Evolutionary conservation across 2,888 invertebrate genomes (phyloP).

Genomic region (Prosopocoilus inquinatus): DNA sequence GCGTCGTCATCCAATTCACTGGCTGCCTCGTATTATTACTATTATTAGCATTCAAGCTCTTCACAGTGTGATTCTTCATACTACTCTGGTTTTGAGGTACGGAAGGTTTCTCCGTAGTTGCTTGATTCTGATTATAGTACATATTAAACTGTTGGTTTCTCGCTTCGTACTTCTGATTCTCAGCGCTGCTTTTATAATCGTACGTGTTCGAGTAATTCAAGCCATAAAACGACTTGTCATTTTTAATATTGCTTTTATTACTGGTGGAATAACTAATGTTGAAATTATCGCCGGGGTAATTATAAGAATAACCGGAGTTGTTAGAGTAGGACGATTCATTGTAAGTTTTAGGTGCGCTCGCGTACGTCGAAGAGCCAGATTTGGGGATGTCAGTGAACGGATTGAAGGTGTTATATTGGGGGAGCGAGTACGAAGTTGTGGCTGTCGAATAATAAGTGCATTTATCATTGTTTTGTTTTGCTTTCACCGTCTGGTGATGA

Average conservation of each 20-base stretch:
- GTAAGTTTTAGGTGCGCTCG: slow-evolving; percentile 24
- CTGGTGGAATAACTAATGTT: slow-evolving; percentile 32
- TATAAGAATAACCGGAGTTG: slow-evolving; percentile 40
- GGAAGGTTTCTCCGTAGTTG: neutral
- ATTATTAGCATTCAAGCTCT: neutral
- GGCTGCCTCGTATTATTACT: slow-evolving; percentile 45
- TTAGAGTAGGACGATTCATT: slow-evolving; percentile 42
- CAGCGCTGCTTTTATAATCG: slow-evolving; percentile 36
- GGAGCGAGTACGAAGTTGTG: slow-evolving; percentile 11
- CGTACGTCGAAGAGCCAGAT: slow-evolving; percentile 16
- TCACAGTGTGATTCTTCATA: neutral
- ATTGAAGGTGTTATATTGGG: slow-evolving; percentile 39
- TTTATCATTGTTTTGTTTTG: slow-evolving; percentile 5
- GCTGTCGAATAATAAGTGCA: slow-evolving; percentile 10
- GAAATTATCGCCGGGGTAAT: slow-evolving; percentile 32
- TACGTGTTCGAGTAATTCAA: slow-evolving; percentile 40
- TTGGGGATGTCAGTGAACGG: slow-evolving; percentile 38
- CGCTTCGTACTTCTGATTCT: slow-evolving; percentile 10
- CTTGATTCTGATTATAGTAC: slow-evolving; percentile 12
- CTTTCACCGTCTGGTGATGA: neutral
- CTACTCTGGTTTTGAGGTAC: neutral
- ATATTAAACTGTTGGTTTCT: slow-evolving; percentile 13
- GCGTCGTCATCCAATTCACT: slow-evolving; percentile 64
- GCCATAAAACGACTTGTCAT: slow-evolving; percentile 33
- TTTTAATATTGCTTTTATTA: slow-evolving; percentile 24